These are phyloP conservation scores for Florisuga fusca DNA, from an alignment of 2,797 vertebrate species.

Conservation along the genomic window DNA sequence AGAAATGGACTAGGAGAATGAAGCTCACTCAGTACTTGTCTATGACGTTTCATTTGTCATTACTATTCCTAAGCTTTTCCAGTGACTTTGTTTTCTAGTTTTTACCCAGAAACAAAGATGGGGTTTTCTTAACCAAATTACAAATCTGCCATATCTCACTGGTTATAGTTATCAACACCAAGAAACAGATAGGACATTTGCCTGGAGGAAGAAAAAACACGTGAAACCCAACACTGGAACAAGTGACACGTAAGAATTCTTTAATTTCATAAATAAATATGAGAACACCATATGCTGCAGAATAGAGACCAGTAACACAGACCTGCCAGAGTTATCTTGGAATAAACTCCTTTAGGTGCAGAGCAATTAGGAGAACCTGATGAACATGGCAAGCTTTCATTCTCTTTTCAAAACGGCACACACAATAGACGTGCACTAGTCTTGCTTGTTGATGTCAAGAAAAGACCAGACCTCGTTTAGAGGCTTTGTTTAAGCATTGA, in stretches of 20 bases:
- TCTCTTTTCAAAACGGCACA: not conserved
- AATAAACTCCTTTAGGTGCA: not conserved
- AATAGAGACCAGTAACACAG: not conserved
- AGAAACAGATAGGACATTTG: not conserved
- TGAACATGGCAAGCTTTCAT: not conserved
- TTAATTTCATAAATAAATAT: slow-evolving; percentile 29
- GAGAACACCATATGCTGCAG: not conserved
- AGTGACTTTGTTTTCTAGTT: not conserved
- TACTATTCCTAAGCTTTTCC: not conserved
- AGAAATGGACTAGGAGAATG: not conserved
- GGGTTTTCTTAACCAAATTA: not conserved
- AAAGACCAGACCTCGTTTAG: not conserved
- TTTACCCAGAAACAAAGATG: not conserved
- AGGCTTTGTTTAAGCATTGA: not conserved
- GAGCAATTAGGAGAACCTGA: not conserved
- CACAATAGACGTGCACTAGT: not conserved
- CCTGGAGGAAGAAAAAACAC: not conserved
- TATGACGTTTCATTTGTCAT: not conserved
- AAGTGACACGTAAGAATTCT: not conserved
- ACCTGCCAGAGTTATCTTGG: not conserved
- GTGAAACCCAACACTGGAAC: not conserved
- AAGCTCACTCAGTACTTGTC: not conserved
- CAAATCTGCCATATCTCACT: not conserved
- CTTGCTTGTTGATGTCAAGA: not conserved
- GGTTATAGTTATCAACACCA: not conserved